A percentile compares a stretch with the other conserved stretches of the same genome.
Evolutionary conservation across 64 coral and sea anemone genomes (phyloP).

Genomic region (Montipora sp.): DNA sequence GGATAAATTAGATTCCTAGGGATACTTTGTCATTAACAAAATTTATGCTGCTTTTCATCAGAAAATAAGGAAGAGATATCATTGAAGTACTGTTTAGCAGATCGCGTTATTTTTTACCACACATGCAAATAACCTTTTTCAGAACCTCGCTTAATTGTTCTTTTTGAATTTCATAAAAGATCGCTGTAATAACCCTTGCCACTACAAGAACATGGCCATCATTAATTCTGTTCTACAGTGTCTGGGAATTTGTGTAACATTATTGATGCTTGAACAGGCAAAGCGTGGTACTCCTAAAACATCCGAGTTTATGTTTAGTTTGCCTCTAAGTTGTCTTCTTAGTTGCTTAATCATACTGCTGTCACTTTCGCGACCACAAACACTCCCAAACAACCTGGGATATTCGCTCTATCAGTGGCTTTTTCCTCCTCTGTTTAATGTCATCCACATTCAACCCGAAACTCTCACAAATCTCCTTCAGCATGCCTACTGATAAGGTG

Average conservation of each 20-base stretch:
- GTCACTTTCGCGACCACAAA: constrained; percentile 4
- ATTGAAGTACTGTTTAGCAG: neutral
- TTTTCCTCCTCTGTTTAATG: constrained; percentile 28
- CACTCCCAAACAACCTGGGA: constrained; percentile 6
- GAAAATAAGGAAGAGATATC: neutral
- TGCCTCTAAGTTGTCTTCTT: constrained; percentile 33
- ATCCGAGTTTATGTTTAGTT: neutral
- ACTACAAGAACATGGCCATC: constrained; percentile 10
- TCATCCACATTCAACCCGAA: constrained; percentile 24
- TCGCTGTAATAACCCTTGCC: constrained; percentile 10
- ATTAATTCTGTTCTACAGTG: constrained; percentile 5
- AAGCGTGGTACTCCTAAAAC: constrained; percentile 12
- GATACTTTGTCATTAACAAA: constrained; percentile 14
- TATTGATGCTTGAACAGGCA: constrained; percentile 6
- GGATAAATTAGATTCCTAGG: constrained; percentile 13
- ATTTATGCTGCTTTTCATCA: constrained; percentile 1
- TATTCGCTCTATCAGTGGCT: constrained; percentile 2
- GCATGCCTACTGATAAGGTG: constrained; percentile 20
- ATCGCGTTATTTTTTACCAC: neutral
- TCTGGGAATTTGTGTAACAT: constrained; percentile 15
- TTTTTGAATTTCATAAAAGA: neutral
- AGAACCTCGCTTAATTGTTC: neutral
- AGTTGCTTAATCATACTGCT: neutral
- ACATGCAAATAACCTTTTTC: neutral
- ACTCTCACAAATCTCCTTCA: constrained; percentile 41